Evolutionary conservation across 2,888 invertebrate species (phyloP), one percentile per base, ranked within the genome.

Genomic region (Ceratothoa steindachneri): DNA sequence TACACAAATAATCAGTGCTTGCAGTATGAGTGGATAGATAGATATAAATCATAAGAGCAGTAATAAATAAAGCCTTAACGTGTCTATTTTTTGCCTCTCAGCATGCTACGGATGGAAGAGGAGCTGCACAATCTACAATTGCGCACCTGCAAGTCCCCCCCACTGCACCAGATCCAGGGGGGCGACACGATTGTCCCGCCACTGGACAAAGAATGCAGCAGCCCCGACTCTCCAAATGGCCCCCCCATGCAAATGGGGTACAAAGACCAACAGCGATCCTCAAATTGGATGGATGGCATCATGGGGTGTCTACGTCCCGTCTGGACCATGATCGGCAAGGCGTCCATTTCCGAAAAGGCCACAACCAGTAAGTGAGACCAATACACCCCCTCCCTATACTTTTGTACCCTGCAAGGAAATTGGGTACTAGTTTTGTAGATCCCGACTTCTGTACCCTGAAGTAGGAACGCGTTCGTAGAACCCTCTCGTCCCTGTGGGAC

Each of bases 301-400:
- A 86, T 94, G 81, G 93, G 93, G 0, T 97, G 97, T 83, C 89
- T 97, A 83, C 88, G 93, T 77, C 93, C 94, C 0, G 91, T 97
- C 9, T 88, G 93, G 84, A 91, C 91, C n/a, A 89, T 95, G 81
- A 91, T 95, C 74, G 91, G 91, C 69, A 93, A 92, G 53, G 73
- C 75, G 28, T 72, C 78, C 60, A 60, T 60, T 60, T 60, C 60
- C 12, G 60, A 60, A 60, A 60, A 60, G 60, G 3, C 60, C 19
- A 12, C 22, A 12, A 24, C 60, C 19, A 60, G 60, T 60, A 60
- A 24, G 60, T 60, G 15, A 19, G n/a, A 3, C 52, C n/a, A n/a
- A n/a, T n/a, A n/a, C n/a, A n/a, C n/a, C n/a, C n/a, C n/a, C n/a
- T n/a, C n/a, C n/a, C n/a, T n/a, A n/a, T n/a, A n/a, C n/a, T n/a